Evolutionary conservation across 2,113 vertebrate species (phyloP).

Genomic region (Anguilla japonica): DNA sequence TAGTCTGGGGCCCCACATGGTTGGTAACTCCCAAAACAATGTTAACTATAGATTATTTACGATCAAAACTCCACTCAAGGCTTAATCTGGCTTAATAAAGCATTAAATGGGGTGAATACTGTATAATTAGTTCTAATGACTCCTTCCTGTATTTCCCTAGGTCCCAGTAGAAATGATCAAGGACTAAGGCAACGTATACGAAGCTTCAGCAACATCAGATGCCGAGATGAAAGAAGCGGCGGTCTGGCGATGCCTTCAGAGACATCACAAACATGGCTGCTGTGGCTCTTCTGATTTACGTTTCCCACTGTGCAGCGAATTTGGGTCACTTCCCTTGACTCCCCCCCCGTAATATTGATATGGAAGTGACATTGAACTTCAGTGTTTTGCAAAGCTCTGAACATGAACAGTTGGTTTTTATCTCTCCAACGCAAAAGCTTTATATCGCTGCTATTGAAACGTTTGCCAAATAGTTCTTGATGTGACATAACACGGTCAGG

Average conservation of each 20-base stretch:
- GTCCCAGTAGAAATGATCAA: not conserved
- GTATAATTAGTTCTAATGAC: slow-evolving; percentile 9
- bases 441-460: no score
- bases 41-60: not conserved
- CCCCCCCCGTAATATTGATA: not conserved
- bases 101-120: not conserved
- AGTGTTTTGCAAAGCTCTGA: not conserved
- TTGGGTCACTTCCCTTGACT: not conserved
- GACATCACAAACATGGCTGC: not conserved
- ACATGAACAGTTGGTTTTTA: not conserved
- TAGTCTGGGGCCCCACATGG: not conserved
- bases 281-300: not conserved
- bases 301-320: not conserved
- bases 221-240: not conserved
- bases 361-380: not conserved
- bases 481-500: no score
- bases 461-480: no score
- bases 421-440: no score
- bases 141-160: not conserved
- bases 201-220: not conserved
- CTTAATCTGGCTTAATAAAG: not conserved
- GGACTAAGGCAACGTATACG: not conserved
- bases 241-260: not conserved
- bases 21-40: slow-evolving; percentile 1
- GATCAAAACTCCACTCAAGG: not conserved